These are phyloP conservation scores for Alfaro cultratus DNA, from an alignment of 2,797 vertebrate genomes.

Conservation along the genomic window DNA sequence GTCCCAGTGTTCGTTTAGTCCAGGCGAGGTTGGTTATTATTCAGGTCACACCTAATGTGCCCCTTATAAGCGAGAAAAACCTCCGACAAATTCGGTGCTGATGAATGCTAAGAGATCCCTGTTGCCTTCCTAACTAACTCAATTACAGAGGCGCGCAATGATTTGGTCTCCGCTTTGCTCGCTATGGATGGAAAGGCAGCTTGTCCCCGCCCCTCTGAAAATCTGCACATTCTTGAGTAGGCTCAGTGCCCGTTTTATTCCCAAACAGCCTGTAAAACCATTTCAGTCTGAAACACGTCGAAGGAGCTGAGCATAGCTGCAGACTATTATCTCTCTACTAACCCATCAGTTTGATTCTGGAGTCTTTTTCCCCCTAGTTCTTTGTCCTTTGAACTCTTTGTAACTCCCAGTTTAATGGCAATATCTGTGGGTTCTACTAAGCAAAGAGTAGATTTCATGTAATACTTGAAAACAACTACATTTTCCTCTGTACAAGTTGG, in stretches of 20 bases:
- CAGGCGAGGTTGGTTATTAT: constrained; percentile 41
- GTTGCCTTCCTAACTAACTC: constrained; percentile 55
- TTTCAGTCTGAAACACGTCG: constrained; percentile 48
- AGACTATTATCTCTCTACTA: background rate
- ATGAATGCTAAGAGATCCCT: constrained; percentile 35
- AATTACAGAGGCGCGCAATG: constrained; percentile 28
- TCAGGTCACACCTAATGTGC: constrained; percentile 33
- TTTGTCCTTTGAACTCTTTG: background rate
- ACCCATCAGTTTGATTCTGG: background rate
- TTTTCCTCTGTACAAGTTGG: background rate
- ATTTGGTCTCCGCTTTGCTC: constrained; percentile 36
- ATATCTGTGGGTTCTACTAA: background rate
- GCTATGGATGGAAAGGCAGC: constrained; percentile 49
- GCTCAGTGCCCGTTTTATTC: constrained; percentile 57
- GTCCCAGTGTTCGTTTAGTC: constrained; percentile 44
- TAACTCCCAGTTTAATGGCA: background rate
- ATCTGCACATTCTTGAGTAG: constrained; percentile 74
- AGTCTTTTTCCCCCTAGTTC: background rate
- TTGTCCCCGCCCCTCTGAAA: constrained; percentile 78
- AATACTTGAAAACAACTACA: background rate
- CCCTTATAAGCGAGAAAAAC: constrained; percentile 32
- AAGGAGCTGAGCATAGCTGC: constrained; percentile 20
- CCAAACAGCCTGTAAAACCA: constrained; percentile 50
- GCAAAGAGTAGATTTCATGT: background rate
- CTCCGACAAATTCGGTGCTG: constrained; percentile 32